Evolutionary conservation across 2,797 vertebrate species (phyloP), one percentile per base, ranked within the genome.

Genomic region (Sebastiscus tertius): DNA sequence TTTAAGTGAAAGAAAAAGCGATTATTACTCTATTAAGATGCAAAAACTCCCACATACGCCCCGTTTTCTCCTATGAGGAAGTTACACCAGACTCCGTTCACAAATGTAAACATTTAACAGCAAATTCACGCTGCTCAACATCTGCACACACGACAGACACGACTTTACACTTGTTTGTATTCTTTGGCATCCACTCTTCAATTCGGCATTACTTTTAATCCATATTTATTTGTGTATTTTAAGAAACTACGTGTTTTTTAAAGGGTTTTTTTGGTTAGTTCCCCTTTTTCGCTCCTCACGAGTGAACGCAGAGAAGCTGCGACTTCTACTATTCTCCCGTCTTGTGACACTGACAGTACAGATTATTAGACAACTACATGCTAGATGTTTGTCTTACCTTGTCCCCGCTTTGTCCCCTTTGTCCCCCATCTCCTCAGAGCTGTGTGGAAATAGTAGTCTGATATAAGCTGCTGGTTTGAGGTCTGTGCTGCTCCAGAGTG

Each of bases 351-450:
- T 62, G 60, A 55, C 59, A 42, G 18, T 6, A 4, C 12, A 49
- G 5, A 14, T 39, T 39, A 39, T 39, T 39, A 39, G 36, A 39
- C 36, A 39, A 39, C 5, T 39, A 14, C 13, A 39, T 1, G 2
- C 29, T 18, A 6, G 4, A 2, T 2, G 1, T 0, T 2, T 10
- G 0, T 26, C 88, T 58, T 64, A 90, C 88, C 86, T 88, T 69
- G 86, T 90, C 22, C 86, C 88, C 6, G 69, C 2, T 81, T 31
- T 83, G 65, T 88, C 86, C 31, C 65, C 1, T 81, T 31, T 83
- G 62, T 88, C 86, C 31, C 65, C 86, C 88, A 90, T 88, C 34
- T 77, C 52, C 9, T 29, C 55, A 1, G 36, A 10, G 13, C 33
- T 11, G 39, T 33, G 61, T 8, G 16, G 31, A 54, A 39, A 13